phyloP scores from a whole-genome alignment of 2,797 vertebrate species.

The Pangasius mekongensis region DNA sequence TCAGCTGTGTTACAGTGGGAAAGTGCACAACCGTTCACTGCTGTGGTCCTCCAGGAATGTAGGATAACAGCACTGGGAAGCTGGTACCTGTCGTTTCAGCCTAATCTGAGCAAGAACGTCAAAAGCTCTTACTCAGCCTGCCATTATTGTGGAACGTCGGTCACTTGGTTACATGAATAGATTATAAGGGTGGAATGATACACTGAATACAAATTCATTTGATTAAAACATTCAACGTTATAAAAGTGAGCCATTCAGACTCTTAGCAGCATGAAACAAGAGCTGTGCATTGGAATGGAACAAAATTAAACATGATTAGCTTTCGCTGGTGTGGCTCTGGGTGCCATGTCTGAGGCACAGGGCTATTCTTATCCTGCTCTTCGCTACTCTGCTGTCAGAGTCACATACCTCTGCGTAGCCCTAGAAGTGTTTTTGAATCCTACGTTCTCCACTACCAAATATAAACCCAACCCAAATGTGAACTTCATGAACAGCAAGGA shows the following conservation, averaged over 20 bases:
- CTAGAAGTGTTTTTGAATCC: neutral
- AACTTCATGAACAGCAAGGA: neutral
- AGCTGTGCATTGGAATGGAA: neutral
- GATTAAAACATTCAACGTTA: neutral
- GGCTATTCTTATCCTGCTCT: neutral
- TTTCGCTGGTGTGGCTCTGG: too few relatives aligned
- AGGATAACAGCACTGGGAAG: neutral
- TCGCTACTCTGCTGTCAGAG: neutral
- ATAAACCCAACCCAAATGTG: neutral
- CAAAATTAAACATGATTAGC: neutral
- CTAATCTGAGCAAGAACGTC: neutral
- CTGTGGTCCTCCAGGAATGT: slow-evolving; percentile 41
- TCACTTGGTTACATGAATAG: neutral
- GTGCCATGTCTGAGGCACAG: neutral
- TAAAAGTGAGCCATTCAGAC: neutral
- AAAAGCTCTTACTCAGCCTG: neutral
- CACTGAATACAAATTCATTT: too few relatives aligned
- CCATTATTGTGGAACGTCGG: too few relatives aligned
- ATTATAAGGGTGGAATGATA: neutral
- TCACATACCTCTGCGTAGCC: neutral
- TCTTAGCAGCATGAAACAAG: neutral
- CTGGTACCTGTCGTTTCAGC: neutral
- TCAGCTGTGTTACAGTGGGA: slow-evolving; percentile 29
- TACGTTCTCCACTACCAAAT: neutral
- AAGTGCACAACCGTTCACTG: neutral